Conservation (phyloP, 1,140 invertebrate species). For the Thaumetopoea pityocampa region DNA sequence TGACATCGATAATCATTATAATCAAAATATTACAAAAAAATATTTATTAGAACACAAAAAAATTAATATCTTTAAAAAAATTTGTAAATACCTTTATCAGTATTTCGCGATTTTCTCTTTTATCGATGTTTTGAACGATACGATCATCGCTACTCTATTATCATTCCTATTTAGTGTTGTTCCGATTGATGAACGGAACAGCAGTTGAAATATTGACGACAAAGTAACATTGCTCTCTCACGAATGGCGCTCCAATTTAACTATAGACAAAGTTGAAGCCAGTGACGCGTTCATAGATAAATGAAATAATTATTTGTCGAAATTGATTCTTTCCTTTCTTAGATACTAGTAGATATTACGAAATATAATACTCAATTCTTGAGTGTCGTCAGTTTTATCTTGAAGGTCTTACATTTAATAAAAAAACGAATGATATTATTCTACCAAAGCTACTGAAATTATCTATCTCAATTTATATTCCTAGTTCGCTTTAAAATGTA, state of each 20-base stretch:
- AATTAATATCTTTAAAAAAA: too few species aligned
- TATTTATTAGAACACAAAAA: too few species aligned
- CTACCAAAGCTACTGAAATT: slow-evolving; percentile 72
- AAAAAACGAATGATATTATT: slow-evolving; percentile 57
- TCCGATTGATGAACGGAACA: slow-evolving; percentile 18
- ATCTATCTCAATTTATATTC: slow-evolving; percentile 73
- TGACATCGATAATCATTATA: too few species aligned
- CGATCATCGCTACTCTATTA: slow-evolving; percentile 17
- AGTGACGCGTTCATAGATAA: slow-evolving; percentile 16
- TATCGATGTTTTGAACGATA: neutral
- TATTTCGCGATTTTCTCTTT: too few species aligned
- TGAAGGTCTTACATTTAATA: slow-evolving; percentile 23
- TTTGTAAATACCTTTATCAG: too few species aligned
- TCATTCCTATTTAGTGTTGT: slow-evolving; percentile 44
- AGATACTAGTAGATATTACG: slow-evolving; percentile 21
- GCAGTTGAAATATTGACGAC: slow-evolving; percentile 24
- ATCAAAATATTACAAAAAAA: too few species aligned
- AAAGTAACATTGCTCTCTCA: slow-evolving; percentile 36
- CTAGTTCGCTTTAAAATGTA: slow-evolving; percentile 73
- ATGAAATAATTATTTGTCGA: slow-evolving; percentile 11
- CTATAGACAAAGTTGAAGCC: slow-evolving; percentile 16
- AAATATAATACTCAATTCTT: slow-evolving; percentile 26
- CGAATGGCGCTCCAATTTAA: slow-evolving; percentile 20
- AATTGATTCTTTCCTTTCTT: slow-evolving; percentile 23
- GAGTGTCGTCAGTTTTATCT: slow-evolving; percentile 10